Evolutionary conservation across 2,113 vertebrate species (phyloP).

Genomic region (Chrysochloris asiatica): DNA sequence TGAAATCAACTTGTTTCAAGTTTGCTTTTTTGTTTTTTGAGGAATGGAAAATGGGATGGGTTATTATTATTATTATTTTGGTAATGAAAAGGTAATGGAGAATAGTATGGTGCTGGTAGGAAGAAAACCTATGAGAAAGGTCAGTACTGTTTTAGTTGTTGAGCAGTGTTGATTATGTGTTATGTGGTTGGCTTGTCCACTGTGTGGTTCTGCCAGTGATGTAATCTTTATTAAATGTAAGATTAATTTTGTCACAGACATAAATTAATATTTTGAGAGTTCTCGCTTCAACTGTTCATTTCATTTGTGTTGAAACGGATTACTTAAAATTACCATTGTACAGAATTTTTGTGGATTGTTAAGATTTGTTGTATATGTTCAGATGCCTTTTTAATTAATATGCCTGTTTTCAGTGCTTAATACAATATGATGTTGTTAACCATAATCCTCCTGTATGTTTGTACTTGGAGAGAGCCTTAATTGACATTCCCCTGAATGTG

Average conservation of each 20-base stretch:
- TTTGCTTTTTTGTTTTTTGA: slow-evolving; percentile 14
- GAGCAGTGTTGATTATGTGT: slow-evolving; percentile 12
- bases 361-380: slow-evolving; percentile 86
- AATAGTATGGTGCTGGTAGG: not conserved
- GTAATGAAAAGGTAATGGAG: not conserved
- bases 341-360: slow-evolving; percentile 81
- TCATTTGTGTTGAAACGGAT: slow-evolving; percentile 84
- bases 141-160: slow-evolving; percentile 63
- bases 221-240: slow-evolving; percentile 75
- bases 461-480: slow-evolving; percentile 79
- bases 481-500: slow-evolving; percentile 80
- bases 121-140: not conserved
- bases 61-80: not conserved
- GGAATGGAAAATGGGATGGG: not conserved
- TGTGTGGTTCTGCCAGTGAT: slow-evolving; percentile 67
- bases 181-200: slow-evolving; percentile 31
- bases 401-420: slow-evolving; percentile 83
- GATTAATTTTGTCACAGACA: slow-evolving; percentile 76
- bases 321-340: slow-evolving; percentile 82
- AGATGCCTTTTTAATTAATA: slow-evolving; percentile 82
- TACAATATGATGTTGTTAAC: slow-evolving; percentile 82
- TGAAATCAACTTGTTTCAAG: slow-evolving; percentile 47
- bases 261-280: slow-evolving; percentile 77
- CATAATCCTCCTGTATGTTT: slow-evolving; percentile 81
- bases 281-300: slow-evolving; percentile 79